Evolutionary conservation across 1,140 invertebrate species (phyloP), one percentile per base, ranked within the genome.

Genomic region (Reticulitermes speratus): DNA sequence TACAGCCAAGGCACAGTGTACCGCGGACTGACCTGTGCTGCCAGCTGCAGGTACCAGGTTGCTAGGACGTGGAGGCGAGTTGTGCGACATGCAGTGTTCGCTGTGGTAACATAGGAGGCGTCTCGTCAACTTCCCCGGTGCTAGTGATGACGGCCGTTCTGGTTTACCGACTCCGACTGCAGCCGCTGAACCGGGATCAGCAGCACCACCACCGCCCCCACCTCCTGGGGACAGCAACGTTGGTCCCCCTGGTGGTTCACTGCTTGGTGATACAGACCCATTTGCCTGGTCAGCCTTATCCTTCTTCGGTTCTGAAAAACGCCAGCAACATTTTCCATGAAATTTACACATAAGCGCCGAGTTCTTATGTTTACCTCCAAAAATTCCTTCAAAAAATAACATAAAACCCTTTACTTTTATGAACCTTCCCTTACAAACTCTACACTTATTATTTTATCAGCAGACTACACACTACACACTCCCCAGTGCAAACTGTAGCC

Each of bases 201-300:
- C 86, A 86, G 87, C 87, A 88, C 88, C 82, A 87, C 88, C 88
- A 19, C 59, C 48, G 38, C 84, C 52, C 16, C 44, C 48, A 32
- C 30, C 44, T 16, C 45, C 85, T 87, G 89, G 90, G 83, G 91
- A 90, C 86, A 91, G 91, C 86, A 90, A 87, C 89, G 90, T 89
- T 84, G 90, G 90, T 85, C 90, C 91, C 89, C 92, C 91, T 89
- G 92, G 92, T 87, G 91, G 91, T 85, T 94, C 93, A 88, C 91
- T 92, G 89, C 91, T 93, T 87, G 93, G 92, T 89, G 93, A 94
- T 89, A 94, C 90, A 88, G 92, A 92, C 89, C 94, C 94, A 92
- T 95, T 95, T 90, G 91, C 91, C 92, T 95, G 95, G 92, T 97
- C 96, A 94, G 94, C 95, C 94, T 96, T 97, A 92, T 97, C 96